Base-by-base conservation (phyloP, 92 coral and sea anemone species). In the Zoanthus gigantus region DNA sequence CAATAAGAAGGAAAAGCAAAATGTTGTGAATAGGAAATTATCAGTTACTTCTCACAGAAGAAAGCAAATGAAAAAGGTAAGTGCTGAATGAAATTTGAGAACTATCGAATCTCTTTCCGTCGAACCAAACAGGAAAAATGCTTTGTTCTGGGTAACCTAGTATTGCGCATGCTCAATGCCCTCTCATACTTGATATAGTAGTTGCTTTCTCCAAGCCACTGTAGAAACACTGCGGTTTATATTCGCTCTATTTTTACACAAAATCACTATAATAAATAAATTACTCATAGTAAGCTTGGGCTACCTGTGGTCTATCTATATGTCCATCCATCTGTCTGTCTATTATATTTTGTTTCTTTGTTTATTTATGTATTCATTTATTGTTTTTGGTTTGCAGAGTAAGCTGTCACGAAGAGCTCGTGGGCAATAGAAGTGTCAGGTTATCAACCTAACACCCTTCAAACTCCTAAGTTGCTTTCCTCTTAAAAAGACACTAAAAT, bases 21-120 rank as follows among this genome's bases (percentile, higher is more conserved):
- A 28, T 46, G 60, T 8, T 12, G 63, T 13, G 16, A 66, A 45
- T 54, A 28, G 76, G 29, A 81, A 66, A 81, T 30, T 46, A 42
- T 7, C 75, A 46, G 57, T 9, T 45, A 10, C 74, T 46, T 80
- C 85, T 9, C 72, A 66, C 44, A 54, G 46, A 67, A 37, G 71
- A 23, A 81, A 50, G 60, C 71, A 17, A n/a, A 45, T 53, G n/a
- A 81, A 81, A 23, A 81, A 81, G 85, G 85, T 81, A 81, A 7
- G 5, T 61, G 28, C 7, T 37, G 14, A 8, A 8, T 30, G 18
- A 46, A 67, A 67, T 34, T 1, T 16, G 45, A 16, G 32, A 37
- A 37, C 42, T 37, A 37, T 37, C 4, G 3, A 37, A 37, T 37
- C 42, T 37, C 42, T 37, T 37, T 37, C 42, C 42, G 42, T 37